phyloP scores from a whole-genome alignment of 2,797 vertebrate genomes.

The Heliangelus exortis region DNA sequence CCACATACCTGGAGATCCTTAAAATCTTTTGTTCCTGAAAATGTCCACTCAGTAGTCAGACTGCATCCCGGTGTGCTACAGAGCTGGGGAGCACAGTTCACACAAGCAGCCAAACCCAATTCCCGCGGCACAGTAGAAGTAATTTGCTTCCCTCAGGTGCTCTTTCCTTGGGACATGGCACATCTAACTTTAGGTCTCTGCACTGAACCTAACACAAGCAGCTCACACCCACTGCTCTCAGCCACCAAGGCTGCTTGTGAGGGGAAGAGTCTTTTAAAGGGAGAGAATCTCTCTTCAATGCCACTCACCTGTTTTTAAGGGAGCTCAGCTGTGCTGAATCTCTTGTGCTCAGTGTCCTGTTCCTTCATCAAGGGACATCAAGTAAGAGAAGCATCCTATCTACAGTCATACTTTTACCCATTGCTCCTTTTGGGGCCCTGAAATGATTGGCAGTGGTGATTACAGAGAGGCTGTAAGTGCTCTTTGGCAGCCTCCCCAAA shows the following conservation, averaged over 20 bases:
- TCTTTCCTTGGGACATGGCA: background rate
- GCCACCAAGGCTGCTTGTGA: background rate
- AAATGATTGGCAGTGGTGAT: background rate
- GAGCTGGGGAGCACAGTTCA: background rate
- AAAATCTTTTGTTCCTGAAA: background rate
- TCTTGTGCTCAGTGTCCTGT: background rate
- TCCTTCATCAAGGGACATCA: background rate
- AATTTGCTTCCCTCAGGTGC: background rate
- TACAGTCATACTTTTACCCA: background rate
- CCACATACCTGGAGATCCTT: accelerated
- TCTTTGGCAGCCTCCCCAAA: background rate
- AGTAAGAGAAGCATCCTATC: background rate
- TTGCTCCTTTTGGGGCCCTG: background rate
- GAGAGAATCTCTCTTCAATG: background rate
- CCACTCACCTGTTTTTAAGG: background rate
- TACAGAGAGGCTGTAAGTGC: background rate
- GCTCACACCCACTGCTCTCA: background rate
- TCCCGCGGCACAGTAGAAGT: background rate
- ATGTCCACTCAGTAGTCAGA: background rate
- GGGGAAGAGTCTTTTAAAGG: background rate
- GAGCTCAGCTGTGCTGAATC: background rate
- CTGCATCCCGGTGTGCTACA: background rate
- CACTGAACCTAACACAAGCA: background rate
- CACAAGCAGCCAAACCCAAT: background rate
- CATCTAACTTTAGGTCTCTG: background rate